Evolutionary conservation across 2,113 vertebrate species (phyloP).

Genomic region (Polypterus bichir): DNA sequence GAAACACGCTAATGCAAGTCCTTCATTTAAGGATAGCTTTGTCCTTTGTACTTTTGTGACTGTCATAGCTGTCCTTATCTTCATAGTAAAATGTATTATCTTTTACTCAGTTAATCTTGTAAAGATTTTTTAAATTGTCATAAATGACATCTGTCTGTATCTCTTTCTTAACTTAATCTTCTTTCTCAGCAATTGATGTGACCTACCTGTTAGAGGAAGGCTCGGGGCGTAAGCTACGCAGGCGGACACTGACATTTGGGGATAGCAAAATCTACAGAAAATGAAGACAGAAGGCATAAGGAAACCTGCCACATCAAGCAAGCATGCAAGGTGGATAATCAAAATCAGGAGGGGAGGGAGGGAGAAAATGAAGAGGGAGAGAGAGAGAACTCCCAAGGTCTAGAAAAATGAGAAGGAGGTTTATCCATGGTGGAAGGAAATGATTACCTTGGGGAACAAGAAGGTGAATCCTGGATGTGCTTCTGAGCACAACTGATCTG

Average conservation of each 20-base stretch:
- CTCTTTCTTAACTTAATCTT: slow-evolving; percentile 3
- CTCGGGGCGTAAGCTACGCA: slow-evolving; percentile 72
- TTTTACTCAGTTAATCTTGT: no score
- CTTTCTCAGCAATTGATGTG: slow-evolving; percentile 82
- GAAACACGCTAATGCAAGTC: no score
- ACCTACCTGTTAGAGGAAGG: slow-evolving; percentile 92
- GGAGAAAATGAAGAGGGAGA: slow-evolving; percentile 25
- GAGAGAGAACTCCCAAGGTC: slow-evolving; percentile 1
- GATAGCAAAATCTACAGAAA: slow-evolving; percentile 75
- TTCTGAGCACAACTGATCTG: no score
- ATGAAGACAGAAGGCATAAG: slow-evolving; percentile 35
- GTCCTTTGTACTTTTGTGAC: background rate
- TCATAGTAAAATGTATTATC: no score
- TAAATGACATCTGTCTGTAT: no score
- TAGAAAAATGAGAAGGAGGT: no score
- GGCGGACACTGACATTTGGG: slow-evolving; percentile 71
- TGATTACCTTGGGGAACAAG: no score
- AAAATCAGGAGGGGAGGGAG: slow-evolving; percentile 17
- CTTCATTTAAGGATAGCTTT: background rate
- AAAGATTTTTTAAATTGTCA: no score
- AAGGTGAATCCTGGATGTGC: no score
- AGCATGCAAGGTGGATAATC: slow-evolving; percentile 10
- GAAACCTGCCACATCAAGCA: slow-evolving; percentile 19
- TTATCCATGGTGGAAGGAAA: no score
- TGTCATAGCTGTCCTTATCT: background rate